Evolutionary conservation across 2,113 vertebrate genomes (phyloP), one percentile per base, ranked within the genome.

Genomic region (Tapirus terrestris): DNA sequence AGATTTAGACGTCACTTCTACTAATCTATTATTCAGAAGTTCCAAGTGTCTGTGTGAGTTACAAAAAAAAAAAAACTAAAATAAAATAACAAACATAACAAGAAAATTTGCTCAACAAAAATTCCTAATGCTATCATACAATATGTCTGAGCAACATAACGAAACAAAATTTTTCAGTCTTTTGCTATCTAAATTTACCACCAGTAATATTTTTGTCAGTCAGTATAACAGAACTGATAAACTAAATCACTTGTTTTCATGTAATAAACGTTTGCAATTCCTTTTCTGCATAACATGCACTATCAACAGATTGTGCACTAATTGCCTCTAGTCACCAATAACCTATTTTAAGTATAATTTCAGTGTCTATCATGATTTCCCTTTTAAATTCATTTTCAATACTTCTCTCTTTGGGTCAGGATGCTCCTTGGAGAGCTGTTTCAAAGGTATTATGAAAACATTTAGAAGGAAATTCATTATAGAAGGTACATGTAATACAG

Each of bases 51-150:
- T 88, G 91, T 67, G 6, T 89, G 11, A n/a, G 9, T 76, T 89
- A 61, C 16, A 82, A 82, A 81, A 58, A 53, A 58, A 72, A 97
- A 97, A n/a, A 39, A 39, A 39, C 39, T 39, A 82, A 82, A 81
- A 58, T n/a, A 58, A 72, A 97, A 97, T n/a, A 97, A 12, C 2
- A 90, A 82, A 29, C 48, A 53, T 63, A 95, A 97, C 31, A 84
- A 68, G 45, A 25, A 90, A 91, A 60, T 83, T 18, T 1, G 43
- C 25, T 9, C 60, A 83, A 86, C 39, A 39, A 1, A 51, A 83
- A 1, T 25, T 11, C 6, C 6, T 53, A 84, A 7, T 89, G 13
- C 0, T 18, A 60, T 53, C 60, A 65, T 90, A 33, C 12, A 17
- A 60, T 36, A 39, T 58, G 56, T 5, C 31, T 63, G n/a, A 76